Evolutionary conservation across 2,797 vertebrate genomes (phyloP).

Genomic region (Tokudaia muenninki): DNA sequence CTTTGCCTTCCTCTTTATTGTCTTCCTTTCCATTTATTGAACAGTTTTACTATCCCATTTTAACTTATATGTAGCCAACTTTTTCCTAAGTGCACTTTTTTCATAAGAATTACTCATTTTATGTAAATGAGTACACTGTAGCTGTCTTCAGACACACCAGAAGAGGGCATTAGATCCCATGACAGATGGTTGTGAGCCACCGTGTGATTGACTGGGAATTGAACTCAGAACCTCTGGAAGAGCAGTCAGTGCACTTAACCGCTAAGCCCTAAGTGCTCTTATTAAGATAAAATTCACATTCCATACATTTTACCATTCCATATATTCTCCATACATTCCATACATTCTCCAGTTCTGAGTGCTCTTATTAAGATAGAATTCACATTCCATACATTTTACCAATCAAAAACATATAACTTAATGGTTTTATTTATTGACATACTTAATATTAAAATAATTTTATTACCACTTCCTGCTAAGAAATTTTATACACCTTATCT

Average conservation of each 20-base stretch:
- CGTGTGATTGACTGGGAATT: neutral
- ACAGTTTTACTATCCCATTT: conserved; percentile 35
- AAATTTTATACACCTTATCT: neutral
- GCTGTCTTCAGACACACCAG: neutral
- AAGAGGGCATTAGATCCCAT: neutral
- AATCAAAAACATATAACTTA: conserved; percentile 21
- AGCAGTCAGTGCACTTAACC: neutral
- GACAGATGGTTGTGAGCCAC: neutral
- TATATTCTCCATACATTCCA: too few relatives aligned
- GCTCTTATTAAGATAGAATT: conserved; percentile 7
- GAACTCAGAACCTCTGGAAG: neutral
- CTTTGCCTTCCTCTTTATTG: neutral
- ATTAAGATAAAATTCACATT: too few relatives aligned
- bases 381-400: neutral
- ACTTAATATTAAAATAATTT: conserved; percentile 28
- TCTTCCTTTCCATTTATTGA: conserved; percentile 22
- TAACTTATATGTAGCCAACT: neutral
- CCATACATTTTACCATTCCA: too few relatives aligned
- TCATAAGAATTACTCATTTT: too few relatives aligned
- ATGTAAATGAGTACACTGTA: neutral
- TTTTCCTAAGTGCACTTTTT: conserved; percentile 4
- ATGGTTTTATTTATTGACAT: conserved; percentile 19
- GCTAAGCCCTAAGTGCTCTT: neutral
- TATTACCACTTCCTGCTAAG: neutral
- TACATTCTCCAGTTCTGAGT: neutral